Conservation (phyloP, 2,797 vertebrate genomes). For the Picus viridis region DNA sequence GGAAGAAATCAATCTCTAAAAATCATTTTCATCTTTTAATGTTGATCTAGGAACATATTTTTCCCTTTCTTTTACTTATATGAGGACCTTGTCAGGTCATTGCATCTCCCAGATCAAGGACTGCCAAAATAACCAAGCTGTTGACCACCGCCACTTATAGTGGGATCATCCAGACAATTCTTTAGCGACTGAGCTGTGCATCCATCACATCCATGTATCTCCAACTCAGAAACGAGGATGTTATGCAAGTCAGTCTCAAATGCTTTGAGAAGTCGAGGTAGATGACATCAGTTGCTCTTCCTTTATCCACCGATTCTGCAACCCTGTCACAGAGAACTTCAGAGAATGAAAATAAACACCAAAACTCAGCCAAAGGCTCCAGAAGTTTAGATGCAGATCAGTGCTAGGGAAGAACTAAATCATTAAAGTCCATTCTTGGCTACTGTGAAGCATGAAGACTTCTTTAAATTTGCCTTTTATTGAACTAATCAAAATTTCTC, state of each 20-base stretch:
- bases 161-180: too few species aligned
- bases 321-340: neutral
- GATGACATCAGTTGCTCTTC: too few species aligned
- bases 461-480: neutral
- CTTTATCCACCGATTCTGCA: neutral
- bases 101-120: neutral
- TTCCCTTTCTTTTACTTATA: neutral
- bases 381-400: neutral
- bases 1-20: neutral
- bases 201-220: too few species aligned
- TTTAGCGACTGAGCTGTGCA: too few species aligned
- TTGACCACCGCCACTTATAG: too few species aligned
- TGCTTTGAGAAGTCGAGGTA: too few species aligned
- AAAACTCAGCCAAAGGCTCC: constrained; percentile 5
- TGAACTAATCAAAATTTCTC: constrained; percentile 15
- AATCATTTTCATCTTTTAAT: neutral
- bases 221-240: too few species aligned
- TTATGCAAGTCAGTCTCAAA: too few species aligned
- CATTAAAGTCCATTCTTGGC: constrained; percentile 13
- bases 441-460: neutral
- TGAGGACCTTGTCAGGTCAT: neutral
- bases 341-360: neutral
- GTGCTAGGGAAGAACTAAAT: neutral
- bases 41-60: neutral
- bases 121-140: neutral